These are phyloP conservation scores for Spizella passerina DNA, from an alignment of 2,797 vertebrate genomes.

Conservation along the genomic window DNA sequence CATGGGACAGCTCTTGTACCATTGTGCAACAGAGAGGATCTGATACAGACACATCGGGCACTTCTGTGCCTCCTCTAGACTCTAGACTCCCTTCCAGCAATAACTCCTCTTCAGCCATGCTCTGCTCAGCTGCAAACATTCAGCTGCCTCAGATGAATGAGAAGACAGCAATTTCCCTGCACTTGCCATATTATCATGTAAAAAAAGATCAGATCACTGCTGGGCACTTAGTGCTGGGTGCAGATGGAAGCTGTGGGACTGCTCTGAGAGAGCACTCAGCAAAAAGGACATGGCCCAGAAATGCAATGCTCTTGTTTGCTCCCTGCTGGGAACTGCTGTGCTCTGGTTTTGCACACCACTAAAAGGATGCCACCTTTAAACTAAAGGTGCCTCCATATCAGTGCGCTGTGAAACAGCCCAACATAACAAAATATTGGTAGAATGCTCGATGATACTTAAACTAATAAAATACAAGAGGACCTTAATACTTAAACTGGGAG, in stretches of 20 bases:
- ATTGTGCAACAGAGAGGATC: neutral
- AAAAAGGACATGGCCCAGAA: neutral
- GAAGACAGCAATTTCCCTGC: neutral
- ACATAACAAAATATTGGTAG: neutral
- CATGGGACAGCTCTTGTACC: neutral
- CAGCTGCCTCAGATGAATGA: neutral
- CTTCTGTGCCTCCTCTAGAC: neutral
- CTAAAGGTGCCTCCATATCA: neutral
- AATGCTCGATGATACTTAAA: neutral
- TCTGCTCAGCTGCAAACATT: neutral
- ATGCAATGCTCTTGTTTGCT: neutral
- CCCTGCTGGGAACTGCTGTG: neutral
- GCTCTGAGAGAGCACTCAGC: neutral
- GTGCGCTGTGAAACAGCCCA: neutral
- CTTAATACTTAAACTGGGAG: neutral
- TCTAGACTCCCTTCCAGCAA: neutral
- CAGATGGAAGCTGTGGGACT: neutral
- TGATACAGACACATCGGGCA: neutral
- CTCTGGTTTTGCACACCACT: neutral
- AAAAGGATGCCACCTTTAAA: neutral
- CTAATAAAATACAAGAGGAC: neutral
- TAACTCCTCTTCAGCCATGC: neutral
- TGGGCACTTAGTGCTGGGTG: neutral
- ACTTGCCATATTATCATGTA: neutral
- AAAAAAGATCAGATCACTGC: neutral